phyloP scores from a whole-genome alignment of 2,113 vertebrate genomes.

The Tetraodon nigroviridis region DNA sequence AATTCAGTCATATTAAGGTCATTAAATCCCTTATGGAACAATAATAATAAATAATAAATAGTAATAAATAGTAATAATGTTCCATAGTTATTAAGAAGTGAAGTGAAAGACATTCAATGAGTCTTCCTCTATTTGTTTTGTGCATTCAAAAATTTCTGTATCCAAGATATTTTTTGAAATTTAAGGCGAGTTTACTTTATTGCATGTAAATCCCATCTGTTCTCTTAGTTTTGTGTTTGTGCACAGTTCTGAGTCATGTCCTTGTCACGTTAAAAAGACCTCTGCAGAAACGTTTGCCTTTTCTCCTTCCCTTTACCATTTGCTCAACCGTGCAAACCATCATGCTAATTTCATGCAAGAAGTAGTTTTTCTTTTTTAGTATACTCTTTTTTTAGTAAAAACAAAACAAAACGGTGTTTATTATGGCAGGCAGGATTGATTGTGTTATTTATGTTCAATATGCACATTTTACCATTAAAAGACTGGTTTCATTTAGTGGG shows the following conservation, averaged over 20 bases:
- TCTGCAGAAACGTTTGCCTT: slow-evolving; percentile 51
- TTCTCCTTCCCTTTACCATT: slow-evolving; percentile 55
- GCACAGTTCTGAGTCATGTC: slow-evolving; percentile 44
- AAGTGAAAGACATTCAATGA: too few relatives aligned
- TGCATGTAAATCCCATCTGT: too few relatives aligned
- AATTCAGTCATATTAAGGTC: too few relatives aligned
- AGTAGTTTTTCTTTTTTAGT: slow-evolving; percentile 51
- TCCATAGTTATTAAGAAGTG: too few relatives aligned
- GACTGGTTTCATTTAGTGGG: slow-evolving; percentile 10
- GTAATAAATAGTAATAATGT: too few relatives aligned
- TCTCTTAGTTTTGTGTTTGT: slow-evolving; percentile 14
- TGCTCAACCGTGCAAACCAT: slow-evolving; percentile 55
- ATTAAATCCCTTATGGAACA: too few relatives aligned
- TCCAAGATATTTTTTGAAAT: not conserved
- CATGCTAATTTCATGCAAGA: slow-evolving; percentile 72
- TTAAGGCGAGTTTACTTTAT: slow-evolving; percentile 7
- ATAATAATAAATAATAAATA: too few relatives aligned
- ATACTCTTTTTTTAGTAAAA: not conserved
- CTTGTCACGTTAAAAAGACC: slow-evolving; percentile 44
- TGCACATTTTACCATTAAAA: slow-evolving; percentile 37
- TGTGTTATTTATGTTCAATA: slow-evolving; percentile 26
- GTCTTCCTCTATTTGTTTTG: slow-evolving; percentile 17
- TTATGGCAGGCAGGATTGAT: slow-evolving; percentile 26
- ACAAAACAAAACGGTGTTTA: not conserved
- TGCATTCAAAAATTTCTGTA: not conserved